Evolutionary conservation across 30 jellyfish, hydroid and myxozoan species (phyloP).

Genomic region (Cassiopea andromeda): DNA sequence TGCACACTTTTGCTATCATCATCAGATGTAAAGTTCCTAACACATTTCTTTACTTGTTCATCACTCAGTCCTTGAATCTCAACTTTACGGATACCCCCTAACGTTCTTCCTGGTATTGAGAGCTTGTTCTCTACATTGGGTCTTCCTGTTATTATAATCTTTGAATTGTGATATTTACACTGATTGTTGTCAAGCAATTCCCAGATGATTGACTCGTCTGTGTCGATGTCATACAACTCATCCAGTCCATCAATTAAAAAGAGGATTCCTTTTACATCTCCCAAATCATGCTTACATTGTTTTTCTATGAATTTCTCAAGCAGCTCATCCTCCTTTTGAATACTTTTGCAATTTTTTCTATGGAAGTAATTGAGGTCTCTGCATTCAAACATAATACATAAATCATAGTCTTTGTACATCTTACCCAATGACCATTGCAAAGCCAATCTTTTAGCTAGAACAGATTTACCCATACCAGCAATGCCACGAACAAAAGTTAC

Average conservation of each 20-base stretch:
- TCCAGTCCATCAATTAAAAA: not conserved
- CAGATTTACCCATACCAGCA: not conserved
- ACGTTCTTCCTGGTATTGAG: too few relatives aligned
- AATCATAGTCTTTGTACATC: not conserved
- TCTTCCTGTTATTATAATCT: not conserved
- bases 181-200: not conserved
- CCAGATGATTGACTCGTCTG: not conserved
- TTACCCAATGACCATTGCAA: not conserved
- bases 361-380: not conserved
- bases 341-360: not conserved
- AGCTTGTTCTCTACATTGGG: not conserved
- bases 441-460: not conserved
- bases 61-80: not conserved
- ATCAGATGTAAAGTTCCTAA: not conserved
- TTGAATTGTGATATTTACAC: not conserved
- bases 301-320: not conserved
- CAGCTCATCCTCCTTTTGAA: not conserved
- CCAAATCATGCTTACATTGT: not conserved
- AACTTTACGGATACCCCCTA: not conserved
- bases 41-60: not conserved
- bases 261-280: not conserved
- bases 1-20: not conserved
- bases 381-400: not conserved
- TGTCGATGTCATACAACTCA: not conserved
- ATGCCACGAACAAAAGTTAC: not conserved